Evolutionary conservation across 2,113 vertebrate species (phyloP).

Genomic region (Boulengeromyrus knoepffleri): DNA sequence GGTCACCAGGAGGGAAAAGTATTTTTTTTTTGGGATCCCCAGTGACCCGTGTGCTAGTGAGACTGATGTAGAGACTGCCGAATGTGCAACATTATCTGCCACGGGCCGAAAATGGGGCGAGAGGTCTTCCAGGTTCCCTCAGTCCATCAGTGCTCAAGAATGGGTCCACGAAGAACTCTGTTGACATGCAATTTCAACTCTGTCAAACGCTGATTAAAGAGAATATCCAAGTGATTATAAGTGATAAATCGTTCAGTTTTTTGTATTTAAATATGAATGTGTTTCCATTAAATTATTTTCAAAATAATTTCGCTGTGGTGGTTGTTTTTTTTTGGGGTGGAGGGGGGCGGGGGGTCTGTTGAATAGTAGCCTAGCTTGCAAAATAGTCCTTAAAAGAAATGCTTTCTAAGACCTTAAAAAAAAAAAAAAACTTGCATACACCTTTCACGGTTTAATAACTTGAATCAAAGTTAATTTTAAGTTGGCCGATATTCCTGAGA

Average conservation of each 20-base stretch:
- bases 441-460: not conserved
- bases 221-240: constrained; percentile 70
- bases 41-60: constrained; percentile 66
- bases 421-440: not conserved
- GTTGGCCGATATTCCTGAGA: not conserved
- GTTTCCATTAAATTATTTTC: constrained; percentile 70
- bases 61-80: constrained; percentile 78
- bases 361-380: not conserved
- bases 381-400: not conserved
- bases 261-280: constrained; percentile 60
- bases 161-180: constrained; percentile 58
- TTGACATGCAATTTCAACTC: constrained; percentile 78
- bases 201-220: constrained; percentile 70
- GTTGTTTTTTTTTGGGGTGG: constrained; percentile 16
- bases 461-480: not conserved
- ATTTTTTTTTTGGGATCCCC: constrained; percentile 65
- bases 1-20: constrained; percentile 68
- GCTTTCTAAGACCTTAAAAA: not conserved
- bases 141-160: constrained; percentile 76
- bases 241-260: constrained; percentile 58
- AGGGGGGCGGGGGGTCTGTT: not conserved
- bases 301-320: constrained; percentile 31
- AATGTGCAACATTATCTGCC: constrained; percentile 67
- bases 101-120: constrained; percentile 37
- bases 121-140: constrained; percentile 45